These are phyloP conservation scores for Odocoileus hemionus DNA, from an alignment of 2,113 vertebrate genomes.

Conservation along the genomic window DNA sequence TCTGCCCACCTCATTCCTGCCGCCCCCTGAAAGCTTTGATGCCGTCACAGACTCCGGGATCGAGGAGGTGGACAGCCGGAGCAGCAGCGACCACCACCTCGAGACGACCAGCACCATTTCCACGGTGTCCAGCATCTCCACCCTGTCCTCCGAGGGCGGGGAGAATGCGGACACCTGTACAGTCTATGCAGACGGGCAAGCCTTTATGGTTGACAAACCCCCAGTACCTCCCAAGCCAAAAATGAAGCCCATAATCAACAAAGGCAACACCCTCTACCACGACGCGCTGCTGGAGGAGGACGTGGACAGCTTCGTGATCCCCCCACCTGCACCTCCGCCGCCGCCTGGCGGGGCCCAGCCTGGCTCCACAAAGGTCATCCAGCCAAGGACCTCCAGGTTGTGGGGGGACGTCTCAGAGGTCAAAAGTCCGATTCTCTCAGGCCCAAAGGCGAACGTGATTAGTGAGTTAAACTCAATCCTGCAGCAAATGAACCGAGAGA, in stretches of 20 bases:
- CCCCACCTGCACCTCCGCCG: conserved; percentile 88
- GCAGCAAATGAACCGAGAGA: conserved; percentile 96
- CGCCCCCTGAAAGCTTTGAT: conserved; percentile 89
- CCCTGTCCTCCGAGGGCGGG: conserved; percentile 95
- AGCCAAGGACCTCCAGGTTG: conserved; percentile 93
- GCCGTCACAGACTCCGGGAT: conserved; percentile 92
- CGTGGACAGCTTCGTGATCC: conserved; percentile 86
- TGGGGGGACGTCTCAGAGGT: conserved; percentile 92
- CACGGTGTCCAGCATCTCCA: conserved; percentile 95
- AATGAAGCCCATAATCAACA: conserved; percentile 93
- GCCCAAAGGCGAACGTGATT: conserved; percentile 94
- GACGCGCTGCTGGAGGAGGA: conserved; percentile 92
- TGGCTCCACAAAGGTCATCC: conserved; percentile 84
- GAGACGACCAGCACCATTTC: conserved; percentile 99
- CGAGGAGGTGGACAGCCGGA: conserved; percentile 94
- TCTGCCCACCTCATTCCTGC: conserved; percentile 87
- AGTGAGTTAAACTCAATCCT: conserved; percentile 97
- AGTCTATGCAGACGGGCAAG: conserved; percentile 93
- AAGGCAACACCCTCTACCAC: conserved; percentile 91
- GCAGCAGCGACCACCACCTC: conserved; percentile 93
- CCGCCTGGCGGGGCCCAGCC: conserved; percentile 82
- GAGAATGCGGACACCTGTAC: conserved; percentile 93
- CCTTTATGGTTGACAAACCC: conserved; percentile 93
- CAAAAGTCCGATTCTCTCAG: conserved; percentile 90
- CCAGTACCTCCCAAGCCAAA: conserved; percentile 98